These are phyloP conservation scores for Marmota flaviventris DNA, from an alignment of 2,113 vertebrate genomes.

Conservation along the genomic window DNA sequence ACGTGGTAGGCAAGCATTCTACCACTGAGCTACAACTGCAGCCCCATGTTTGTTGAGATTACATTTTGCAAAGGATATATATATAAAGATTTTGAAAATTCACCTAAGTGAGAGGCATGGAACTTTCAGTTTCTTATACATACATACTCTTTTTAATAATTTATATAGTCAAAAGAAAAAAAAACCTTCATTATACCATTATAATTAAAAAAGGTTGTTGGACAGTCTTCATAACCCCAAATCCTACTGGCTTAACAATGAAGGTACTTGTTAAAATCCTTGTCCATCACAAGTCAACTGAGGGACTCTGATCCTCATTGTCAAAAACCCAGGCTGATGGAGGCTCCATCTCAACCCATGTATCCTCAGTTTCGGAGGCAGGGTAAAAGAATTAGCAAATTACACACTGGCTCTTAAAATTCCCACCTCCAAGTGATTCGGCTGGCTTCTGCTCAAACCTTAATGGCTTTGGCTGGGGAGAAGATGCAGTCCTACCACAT, in stretches of 20 bases:
- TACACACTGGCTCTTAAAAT: not conserved
- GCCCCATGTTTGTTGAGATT: not conserved
- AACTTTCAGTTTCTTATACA: not conserved
- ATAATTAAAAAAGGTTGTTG: not conserved
- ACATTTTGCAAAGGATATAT: not conserved
- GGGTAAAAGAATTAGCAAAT: not conserved
- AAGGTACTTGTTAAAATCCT: not conserved
- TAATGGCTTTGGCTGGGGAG: not conserved
- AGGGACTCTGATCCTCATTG: not conserved
- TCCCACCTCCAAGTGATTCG: not conserved
- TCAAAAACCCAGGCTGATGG: not conserved
- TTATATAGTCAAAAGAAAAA: not conserved
- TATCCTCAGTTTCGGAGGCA: not conserved
- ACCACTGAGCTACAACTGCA: too few relatives aligned
- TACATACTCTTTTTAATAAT: not conserved
- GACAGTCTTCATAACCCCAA: not conserved
- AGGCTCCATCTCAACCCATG: not conserved
- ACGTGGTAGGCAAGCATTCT: too few relatives aligned
- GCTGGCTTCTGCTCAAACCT: not conserved
- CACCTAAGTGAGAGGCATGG: not conserved
- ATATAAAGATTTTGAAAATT: not conserved
- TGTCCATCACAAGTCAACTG: not conserved
- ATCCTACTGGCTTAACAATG: not conserved
- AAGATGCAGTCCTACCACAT: accelerated
- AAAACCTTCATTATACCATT: not conserved